A percentile compares a stretch with the other conserved stretches of the same genome.
phyloP scores from a whole-genome alignment of 2,888 invertebrate species.

The Allolobophora icterica region DNA sequence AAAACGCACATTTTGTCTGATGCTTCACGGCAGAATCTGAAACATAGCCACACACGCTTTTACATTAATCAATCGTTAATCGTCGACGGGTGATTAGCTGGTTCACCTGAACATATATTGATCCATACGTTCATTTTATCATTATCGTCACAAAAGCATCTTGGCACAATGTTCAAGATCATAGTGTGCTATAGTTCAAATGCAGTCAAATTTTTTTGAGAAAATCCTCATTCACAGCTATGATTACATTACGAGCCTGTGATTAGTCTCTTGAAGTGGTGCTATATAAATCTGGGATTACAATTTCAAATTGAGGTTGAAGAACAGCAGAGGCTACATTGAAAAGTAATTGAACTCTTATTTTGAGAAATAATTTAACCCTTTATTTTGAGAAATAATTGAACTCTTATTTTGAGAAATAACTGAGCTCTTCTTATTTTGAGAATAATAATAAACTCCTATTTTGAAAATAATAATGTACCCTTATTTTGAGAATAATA shows the following conservation, averaged over 20 bases:
- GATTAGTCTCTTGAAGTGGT: no score
- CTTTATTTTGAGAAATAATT: no score
- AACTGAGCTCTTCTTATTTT: not conserved
- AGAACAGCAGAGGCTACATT: not conserved
- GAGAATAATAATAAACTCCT: no score
- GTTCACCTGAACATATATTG: not conserved
- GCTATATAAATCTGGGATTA: no score
- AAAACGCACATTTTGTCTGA: not conserved
- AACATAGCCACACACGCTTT: not conserved
- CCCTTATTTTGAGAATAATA: not conserved
- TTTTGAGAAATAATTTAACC: not conserved
- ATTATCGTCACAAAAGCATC: no score
- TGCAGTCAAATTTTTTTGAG: not conserved
- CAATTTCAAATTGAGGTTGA: not conserved
- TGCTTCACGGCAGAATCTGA: constrained; percentile 2
- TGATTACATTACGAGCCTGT: not conserved
- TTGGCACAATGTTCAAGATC: not conserved
- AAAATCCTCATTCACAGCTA: no score
- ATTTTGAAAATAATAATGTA: no score
- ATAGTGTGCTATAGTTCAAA: not conserved
- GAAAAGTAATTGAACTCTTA: not conserved
- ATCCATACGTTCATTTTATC: no score
- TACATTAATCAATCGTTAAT: not conserved
- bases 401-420: not conserved
- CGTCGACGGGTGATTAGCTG: not conserved